Evolutionary conservation across 2,888 invertebrate species (phyloP), one percentile per base, ranked within the genome.

Genomic region (Ctenicera cuprea): DNA sequence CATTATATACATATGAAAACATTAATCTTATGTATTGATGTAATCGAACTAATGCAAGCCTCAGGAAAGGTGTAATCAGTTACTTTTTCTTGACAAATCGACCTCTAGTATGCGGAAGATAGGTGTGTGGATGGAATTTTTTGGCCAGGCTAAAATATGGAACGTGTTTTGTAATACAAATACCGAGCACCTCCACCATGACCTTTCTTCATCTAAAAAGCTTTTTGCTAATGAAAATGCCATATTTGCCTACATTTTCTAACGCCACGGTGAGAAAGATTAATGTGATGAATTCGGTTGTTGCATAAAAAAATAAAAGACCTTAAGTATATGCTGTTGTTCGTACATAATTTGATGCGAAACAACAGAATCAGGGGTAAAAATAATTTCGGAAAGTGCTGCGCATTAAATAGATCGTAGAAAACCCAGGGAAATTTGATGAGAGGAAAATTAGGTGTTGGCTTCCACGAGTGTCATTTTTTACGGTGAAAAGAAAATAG

Each of bases 11-110:
- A 83, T 81, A 82, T 82, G 65, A 66, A 66, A 80, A 80, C 83
- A 85, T 84, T 83, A 84, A 85, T 85, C 84, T 84, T 83, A 77
- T 80, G 82, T 82, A 84, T 83, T 84, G 85, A 85, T 84, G 83
- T 83, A 85, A 85, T 85, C 84, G 82, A 80, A 80, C 83, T 85
- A 84, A 85, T 84, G 85, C 82, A 81, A 78, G 81, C 77, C 77
- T 78, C 67, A 78, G 81, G 81, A 83, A 80, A 80, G 78, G 81
- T 80, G 78, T 79, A 83, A 84, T 82, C 83, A 82, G 82, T 83
- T 83, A 83, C 83, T 82, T 82, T 81, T 79, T 77, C 69, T 80
- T 83, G 83, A 83, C 82, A 83, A 83, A 83, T 83, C 79, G 80
- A 80, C 77, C 82, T 78, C 82, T 26, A 41, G 81, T 68, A 45